Conservation (phyloP, 2,888 invertebrate genomes). For the Lasioglossum vierecki region DNA sequence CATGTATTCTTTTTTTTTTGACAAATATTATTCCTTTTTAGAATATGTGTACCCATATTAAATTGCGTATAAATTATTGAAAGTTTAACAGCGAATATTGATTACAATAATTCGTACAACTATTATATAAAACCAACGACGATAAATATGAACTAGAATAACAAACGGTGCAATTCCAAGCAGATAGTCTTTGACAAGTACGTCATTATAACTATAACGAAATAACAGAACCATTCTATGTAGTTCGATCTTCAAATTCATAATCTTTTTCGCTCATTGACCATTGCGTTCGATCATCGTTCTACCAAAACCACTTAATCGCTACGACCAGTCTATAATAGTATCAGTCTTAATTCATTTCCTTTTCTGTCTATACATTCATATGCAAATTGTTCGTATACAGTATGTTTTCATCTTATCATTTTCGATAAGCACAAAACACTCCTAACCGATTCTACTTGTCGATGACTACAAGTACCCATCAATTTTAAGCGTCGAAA, state of each 20-base stretch:
- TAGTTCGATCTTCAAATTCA: background rate
- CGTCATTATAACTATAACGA: background rate
- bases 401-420: background rate
- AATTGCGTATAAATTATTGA: background rate
- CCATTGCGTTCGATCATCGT: background rate
- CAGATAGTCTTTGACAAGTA: background rate
- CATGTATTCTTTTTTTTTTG: background rate
- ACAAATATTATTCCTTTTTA: background rate
- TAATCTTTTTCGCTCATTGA: background rate
- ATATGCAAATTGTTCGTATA: slow-evolving; percentile 6
- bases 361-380: slow-evolving; percentile 15
- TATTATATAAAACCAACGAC: background rate
- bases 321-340: slow-evolving; percentile 50
- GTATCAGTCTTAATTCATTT: slow-evolving; percentile 51
- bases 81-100: background rate
- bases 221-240: background rate
- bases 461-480: background rate
- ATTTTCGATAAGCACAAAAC: background rate
- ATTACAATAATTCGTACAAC: background rate
- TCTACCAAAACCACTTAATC: slow-evolving; percentile 38
- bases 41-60: background rate
- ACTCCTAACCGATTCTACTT: background rate
- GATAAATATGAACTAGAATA: slow-evolving; percentile 7
- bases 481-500: background rate
- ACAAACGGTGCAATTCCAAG: slow-evolving; percentile 53